Percentiles rank a stretch among this genome's conserved stretches.
Evolutionary conservation across 1,140 invertebrate genomes (phyloP).

Genomic region (Drosophila kanapiae): DNA sequence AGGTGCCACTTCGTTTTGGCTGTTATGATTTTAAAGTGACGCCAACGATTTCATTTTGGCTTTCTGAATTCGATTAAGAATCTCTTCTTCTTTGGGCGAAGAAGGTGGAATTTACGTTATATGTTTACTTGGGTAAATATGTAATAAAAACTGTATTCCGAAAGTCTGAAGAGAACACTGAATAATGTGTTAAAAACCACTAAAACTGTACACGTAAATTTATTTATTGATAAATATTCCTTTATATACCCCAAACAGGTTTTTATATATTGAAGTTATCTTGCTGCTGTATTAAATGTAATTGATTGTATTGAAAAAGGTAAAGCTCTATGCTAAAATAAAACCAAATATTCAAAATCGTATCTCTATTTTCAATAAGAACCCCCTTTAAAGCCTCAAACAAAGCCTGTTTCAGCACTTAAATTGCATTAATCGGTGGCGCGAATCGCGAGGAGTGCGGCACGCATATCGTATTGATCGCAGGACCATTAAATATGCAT

Average conservation of each 20-base stretch:
- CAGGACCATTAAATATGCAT: constrained; percentile 81
- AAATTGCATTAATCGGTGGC: constrained; percentile 50
- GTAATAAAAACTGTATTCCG: background rate
- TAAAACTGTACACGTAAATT: background rate
- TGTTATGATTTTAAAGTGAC: constrained; percentile 45
- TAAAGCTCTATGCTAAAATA: background rate
- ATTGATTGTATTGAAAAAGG: background rate
- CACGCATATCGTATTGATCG: constrained; percentile 65
- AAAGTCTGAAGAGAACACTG: background rate
- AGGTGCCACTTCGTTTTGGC: constrained; percentile 20
- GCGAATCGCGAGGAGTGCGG: constrained; percentile 7
- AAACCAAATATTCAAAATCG: background rate
- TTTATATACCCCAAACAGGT: too few species aligned
- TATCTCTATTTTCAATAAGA: background rate
- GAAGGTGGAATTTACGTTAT: background rate
- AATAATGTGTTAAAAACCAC: background rate
- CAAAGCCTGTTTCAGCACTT: background rate
- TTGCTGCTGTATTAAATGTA: background rate
- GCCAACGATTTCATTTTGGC: constrained; percentile 20
- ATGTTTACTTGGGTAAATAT: background rate
- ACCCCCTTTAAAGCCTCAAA: background rate
- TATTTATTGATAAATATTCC: background rate
- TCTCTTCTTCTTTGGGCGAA: background rate
- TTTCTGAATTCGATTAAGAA: constrained; percentile 5
- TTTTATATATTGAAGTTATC: background rate